These are phyloP conservation scores for Taenaris catops DNA, from an alignment of 2,888 invertebrate species.

Conservation along the genomic window DNA sequence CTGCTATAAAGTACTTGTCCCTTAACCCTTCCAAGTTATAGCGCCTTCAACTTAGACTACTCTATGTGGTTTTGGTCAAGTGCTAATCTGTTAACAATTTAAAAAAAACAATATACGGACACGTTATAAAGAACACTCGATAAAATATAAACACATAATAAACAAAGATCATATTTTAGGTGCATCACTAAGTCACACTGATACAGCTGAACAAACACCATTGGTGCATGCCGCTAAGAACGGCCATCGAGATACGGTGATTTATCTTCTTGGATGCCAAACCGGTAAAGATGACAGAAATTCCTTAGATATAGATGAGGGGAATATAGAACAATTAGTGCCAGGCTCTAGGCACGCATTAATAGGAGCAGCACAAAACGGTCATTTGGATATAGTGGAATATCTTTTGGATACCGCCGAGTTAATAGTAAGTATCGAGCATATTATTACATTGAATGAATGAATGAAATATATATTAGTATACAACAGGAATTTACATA, in stretches of 20 bases:
- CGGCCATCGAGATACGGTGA: constrained; percentile 92
- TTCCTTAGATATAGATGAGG: constrained; percentile 58
- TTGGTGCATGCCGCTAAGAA: constrained; percentile 94
- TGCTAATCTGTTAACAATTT: no score
- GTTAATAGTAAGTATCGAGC: constrained; percentile 85
- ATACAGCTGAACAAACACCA: constrained; percentile 91
- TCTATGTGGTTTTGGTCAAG: no score
- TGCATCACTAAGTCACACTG: constrained; percentile 87
- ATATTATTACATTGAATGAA: no score
- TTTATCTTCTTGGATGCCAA: constrained; percentile 90
- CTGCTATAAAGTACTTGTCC: no score
- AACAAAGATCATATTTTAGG: constrained; percentile 53
- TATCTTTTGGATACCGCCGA: constrained; percentile 93
- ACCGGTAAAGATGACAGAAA: constrained; percentile 84
- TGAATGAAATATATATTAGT: no score
- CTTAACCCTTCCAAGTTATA: no score
- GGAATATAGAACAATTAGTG: constrained; percentile 82
- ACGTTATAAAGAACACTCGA: no score
- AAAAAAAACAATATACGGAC: no score
- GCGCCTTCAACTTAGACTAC: no score
- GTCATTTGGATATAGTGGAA: constrained; percentile 93
- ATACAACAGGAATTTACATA: no score
- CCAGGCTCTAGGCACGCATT: constrained; percentile 94
- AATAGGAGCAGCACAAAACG: constrained; percentile 92
- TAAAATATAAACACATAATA: no score